Evolutionary conservation across 2,888 invertebrate genomes (phyloP), one percentile per base, ranked within the genome.

Genomic region (Chamaedrilus cognettii): DNA sequence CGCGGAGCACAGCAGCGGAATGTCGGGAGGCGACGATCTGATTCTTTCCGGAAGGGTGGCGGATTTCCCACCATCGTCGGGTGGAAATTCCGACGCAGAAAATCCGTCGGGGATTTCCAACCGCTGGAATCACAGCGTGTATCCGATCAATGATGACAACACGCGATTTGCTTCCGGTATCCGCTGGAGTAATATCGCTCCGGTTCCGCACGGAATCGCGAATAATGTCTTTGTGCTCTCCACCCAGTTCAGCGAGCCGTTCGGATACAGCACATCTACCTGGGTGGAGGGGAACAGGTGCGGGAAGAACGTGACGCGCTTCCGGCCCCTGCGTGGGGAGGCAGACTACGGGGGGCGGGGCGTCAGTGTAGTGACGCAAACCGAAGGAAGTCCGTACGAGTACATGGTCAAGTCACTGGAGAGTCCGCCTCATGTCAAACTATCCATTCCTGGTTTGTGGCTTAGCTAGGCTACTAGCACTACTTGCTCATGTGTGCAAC

Each of bases 181-280:
- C n/a, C 1, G 35, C 2, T 0, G 28, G 23, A 55, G 64, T 15
- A 51, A 60, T 26, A 50, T 65, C 1, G 33, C 56, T 11, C 51
- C 63, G 23, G 50, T 23, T 1, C 62, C 64, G 3, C 69, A 67
- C 32, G 42, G 52, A 19, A 62, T 67, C 19, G 64, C 71, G 2
- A 64, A 67, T 51, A 71, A 67, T 28, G 65, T 68, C 35, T 65
- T 62, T 50, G 68, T 68, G 15, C 59, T 67, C 0, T 66, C 59
- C 23, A 66, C 65, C 11, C 69, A 81, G 76, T 78, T 81, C 65
- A 76, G 76, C 61, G 67, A 70, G 3, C 82, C 82, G 3, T 82
- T 82, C 34, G 72, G 68, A 30, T 73, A 73, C 62, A 74, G 72
- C 34, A 68, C 73, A 0, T 66, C 68, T 2, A 67, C 68, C 19